These are phyloP conservation scores for Xenops minutus DNA, from an alignment of 2,797 vertebrate species.

Conservation along the genomic window DNA sequence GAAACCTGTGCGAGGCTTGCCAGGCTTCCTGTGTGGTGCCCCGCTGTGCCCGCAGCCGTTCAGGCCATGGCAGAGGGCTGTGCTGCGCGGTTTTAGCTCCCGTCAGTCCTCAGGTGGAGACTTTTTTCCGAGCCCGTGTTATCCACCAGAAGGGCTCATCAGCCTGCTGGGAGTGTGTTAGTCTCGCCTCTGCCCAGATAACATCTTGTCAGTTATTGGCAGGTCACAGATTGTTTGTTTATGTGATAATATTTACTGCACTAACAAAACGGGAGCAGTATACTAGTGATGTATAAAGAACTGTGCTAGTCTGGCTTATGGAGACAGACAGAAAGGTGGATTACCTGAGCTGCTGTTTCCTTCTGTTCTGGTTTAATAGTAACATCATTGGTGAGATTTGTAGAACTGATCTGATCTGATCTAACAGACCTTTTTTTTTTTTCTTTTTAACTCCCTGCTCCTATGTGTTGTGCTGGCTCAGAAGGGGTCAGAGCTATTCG, in stretches of 20 bases:
- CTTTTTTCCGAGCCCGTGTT: neutral
- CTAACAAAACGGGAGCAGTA: neutral
- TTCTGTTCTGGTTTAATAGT: neutral
- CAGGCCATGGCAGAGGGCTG: accelerated
- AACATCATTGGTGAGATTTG: neutral
- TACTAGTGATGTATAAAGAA: neutral
- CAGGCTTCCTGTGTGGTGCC: neutral
- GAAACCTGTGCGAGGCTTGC: neutral
- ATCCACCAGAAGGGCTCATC: neutral
- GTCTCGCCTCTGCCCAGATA: neutral
- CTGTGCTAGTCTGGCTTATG: neutral
- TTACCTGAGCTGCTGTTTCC: neutral
- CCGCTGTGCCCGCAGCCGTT: accelerated
- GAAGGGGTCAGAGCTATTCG: neutral
- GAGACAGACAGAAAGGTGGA: neutral
- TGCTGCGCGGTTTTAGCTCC: neutral
- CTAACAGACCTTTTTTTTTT: neutral
- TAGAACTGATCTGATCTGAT: neutral
- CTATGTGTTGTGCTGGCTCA: neutral
- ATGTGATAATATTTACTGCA: neutral
- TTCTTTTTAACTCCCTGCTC: neutral
- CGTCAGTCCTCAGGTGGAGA: neutral
- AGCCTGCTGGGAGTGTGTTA: neutral
- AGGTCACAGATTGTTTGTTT: neutral
- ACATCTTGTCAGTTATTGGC: neutral